Evolutionary conservation across 2,113 vertebrate genomes (phyloP), one percentile per base, ranked within the genome.

Genomic region (Tragulus kanchil): DNA sequence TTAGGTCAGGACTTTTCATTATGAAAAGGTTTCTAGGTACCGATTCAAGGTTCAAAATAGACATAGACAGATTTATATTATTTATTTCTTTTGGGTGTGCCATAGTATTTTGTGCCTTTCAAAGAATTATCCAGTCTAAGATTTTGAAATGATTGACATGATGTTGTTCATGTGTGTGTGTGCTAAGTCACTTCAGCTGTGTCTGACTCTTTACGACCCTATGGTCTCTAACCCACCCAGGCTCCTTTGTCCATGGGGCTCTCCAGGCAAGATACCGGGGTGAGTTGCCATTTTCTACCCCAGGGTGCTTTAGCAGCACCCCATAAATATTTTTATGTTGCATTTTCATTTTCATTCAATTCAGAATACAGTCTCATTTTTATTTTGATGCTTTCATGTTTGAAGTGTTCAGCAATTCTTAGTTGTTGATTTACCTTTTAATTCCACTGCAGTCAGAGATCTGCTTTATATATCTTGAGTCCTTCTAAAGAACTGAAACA

Each of bases 171-270:
- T 71, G 67, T 0, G 2, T 42, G 36, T 9, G 0, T 71, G n/a
- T 3, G 11, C 36, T 36, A 42, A 71, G 17, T 71, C 2, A 1
- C 69, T 71, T 71, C 36, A 71, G 2, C 23, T 19, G 19, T 71
- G 17, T 45, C 45, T 71, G 69, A 71, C 67, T 42, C 36, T 71
- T 42, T 23, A 19, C 45, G 36, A 45, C 36, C 19, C 45, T 71
- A 6, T 13, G 19, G 69, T 42, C 36, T 45, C 8, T 23, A 45
- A 36, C 36, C 0, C 0, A 11, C 69, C 0, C 36, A 1, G 10
- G 42, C 45, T 73, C 36, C 69, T 73, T 36, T 23, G 36, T 42
- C 67, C 42, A 13, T 73, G 69, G 45, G 36, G 23, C 6, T 45
- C 42, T 23, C 19, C 36, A 73, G 36, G 69, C 36, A 73, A 73